Base-by-base conservation (phyloP, 2,888 invertebrate species). In the Pollenia labialis region DNA sequence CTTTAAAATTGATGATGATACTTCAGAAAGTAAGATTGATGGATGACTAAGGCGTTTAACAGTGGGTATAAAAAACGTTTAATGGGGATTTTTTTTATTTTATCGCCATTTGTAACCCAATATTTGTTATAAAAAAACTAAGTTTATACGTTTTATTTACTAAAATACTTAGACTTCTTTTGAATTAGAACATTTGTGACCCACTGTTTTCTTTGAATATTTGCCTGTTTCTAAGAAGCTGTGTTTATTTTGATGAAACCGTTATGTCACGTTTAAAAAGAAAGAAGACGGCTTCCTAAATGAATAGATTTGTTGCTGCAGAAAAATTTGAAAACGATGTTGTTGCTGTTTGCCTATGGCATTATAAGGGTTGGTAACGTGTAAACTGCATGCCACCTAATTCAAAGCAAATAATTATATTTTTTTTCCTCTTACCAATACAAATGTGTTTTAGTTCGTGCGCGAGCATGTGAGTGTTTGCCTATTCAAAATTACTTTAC, bases 1-100 rank as follows among this genome's bases (percentile, higher is more conserved):
- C 58, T 23, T 75, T 81, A 44, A 81, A 81, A 75, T 75, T 75
- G 68, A 68, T 75, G 81, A 68, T 81, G 81, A 75, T 52, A 74
- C 81, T 74, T 58, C 56, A 74, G 50, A 62, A 14, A 44, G 52
- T n/a, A 58, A 44, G 11, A 44, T 40, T 23, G 50, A 69, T 4
- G 60, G 42, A 40, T 42, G 52, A 62, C 56, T 14, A n/a, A n/a
- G 16, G 46, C 44, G 10, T 4, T 44, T 7, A 10, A 71, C 62
- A 46, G 71, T 54, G 40, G 50, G 4, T 18, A 62, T 52, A 7
- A 54, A 9, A 32, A 32, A 32, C 4, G 32, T 32, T 32, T 0
- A 58, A 58, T 8, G 32, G 40, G 12, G 11, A 32, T 4, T 14
- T 58, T 40, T 18, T 18, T 16, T 1, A n/a, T 16, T 52, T n/a